Base-by-base conservation (phyloP, 2,113 vertebrate species). In the Oceanites oceanicus region DNA sequence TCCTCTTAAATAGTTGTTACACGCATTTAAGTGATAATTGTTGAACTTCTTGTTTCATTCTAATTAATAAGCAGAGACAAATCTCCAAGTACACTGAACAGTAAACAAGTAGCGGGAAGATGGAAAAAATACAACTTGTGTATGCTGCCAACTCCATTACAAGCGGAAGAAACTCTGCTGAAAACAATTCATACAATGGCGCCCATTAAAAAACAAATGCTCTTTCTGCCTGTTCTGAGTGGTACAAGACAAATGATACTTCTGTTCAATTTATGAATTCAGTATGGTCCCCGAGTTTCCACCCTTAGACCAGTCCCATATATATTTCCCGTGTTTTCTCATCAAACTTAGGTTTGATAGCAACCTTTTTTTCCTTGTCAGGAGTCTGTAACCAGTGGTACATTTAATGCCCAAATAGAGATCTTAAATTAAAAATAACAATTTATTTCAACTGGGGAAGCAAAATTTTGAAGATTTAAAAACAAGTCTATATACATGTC, bases 261-360 rank as follows among this genome's bases (percentile, higher is more conserved):
- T 91, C 44, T 95, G 61, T 92, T 84, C 42, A 55, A 8, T 87
- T 84, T 63, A 71, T 78, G 20, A 80, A 89, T 84, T 71, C 65
- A 63, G 12, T 71, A 53, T 63, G n/a, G 32, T 45, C n/a, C 20
- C 68, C 3, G 1, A 53, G 20, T 92, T 95, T 71, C 90, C 38
- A 71, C 13, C 16, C 55, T 53, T 58, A 74, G 12, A 82, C 23
- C 36, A 59, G 23, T 78, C 44, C 38, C 49, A 40, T 19, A 40
- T 76, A 30, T 52, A 78, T 72, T 95, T 91, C 81, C 56, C 56
- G 16, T 49, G 36, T 40, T 84, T 86, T 67, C 42, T 83, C 58
- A 93, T 44, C 42, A 92, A 73, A 59, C 65, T 66, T 68, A 82
- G 44, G 91, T 42, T 74, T 53, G 68, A n/a, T n/a, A n/a, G 38